phyloP scores from a whole-genome alignment of 2,888 invertebrate species.

The Campaea margaritaria region DNA sequence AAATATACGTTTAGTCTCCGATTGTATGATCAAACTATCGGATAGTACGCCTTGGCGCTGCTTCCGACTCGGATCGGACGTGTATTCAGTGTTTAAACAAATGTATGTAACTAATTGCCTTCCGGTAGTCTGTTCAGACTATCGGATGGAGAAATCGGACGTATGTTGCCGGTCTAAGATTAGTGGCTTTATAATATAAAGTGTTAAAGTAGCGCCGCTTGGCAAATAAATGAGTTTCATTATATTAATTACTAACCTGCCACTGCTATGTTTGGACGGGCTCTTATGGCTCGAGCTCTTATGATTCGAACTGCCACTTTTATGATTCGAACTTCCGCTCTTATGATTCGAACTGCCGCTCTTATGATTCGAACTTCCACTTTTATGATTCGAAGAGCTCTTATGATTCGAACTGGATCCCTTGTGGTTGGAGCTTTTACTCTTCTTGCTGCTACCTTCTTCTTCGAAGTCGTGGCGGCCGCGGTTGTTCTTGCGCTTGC shows the following conservation, averaged over 20 bases:
- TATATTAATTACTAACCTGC: conserved; percentile 88
- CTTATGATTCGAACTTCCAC: conserved; percentile 86
- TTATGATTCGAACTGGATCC: conserved; percentile 62
- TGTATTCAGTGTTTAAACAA: no score
- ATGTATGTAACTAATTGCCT: no score
- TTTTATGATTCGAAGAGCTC: conserved; percentile 65
- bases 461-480: conserved; percentile 62
- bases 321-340: conserved; percentile 77
- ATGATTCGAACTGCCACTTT: conserved; percentile 58
- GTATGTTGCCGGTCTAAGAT: no score
- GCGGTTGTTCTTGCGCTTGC: conserved; percentile 71
- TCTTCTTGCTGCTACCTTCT: conserved; percentile 67
- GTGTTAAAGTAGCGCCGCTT: no score
- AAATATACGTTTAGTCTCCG: no score
- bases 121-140: no score
- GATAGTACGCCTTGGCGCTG: no score
- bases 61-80: no score
- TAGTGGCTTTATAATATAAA: no score
- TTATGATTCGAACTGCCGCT: conserved; percentile 63
- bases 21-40: no score
- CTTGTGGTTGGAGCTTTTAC: conserved; percentile 65
- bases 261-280: conserved; percentile 87
- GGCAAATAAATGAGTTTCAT: neutral
- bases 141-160: no score
- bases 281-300: conserved; percentile 70